phyloP scores from a whole-genome alignment of 2,888 invertebrate species.

The Mesoligia furuncula region DNA sequence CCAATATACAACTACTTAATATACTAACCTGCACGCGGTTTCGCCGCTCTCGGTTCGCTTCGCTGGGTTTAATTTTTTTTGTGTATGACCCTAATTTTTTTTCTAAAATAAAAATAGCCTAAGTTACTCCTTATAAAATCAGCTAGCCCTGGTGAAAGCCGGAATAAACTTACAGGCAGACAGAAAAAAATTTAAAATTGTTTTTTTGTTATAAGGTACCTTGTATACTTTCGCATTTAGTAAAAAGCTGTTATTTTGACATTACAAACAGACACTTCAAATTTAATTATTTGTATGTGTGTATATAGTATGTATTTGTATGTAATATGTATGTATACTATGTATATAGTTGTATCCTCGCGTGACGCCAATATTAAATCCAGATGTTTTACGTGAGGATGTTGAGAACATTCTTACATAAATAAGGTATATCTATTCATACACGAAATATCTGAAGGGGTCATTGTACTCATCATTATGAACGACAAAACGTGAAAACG shows the following conservation, averaged over 20 bases:
- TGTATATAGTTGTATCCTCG: neutral
- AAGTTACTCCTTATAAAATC: neutral
- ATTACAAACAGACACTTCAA: too few relatives aligned
- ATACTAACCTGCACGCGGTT: neutral
- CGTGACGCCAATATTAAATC: neutral
- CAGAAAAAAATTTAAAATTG: too few relatives aligned
- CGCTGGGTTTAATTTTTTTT: neutral
- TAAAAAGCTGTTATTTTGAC: too few relatives aligned
- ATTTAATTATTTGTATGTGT: too few relatives aligned
- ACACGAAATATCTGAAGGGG: too few relatives aligned
- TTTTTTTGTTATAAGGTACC: too few relatives aligned
- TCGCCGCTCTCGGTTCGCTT: neutral
- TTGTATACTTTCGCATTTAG: too few relatives aligned
- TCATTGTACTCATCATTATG: too few relatives aligned
- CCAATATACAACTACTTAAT: neutral
- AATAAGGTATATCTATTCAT: too few relatives aligned
- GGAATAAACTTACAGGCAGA: neutral
- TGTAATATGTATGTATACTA: too few relatives aligned
- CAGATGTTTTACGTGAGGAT: slow-evolving; percentile 9
- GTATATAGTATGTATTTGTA: too few relatives aligned
- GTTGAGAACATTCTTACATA: neutral
- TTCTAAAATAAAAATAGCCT: neutral
- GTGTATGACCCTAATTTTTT: neutral
- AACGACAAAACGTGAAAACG: too few relatives aligned
- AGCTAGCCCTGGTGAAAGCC: neutral